Evolutionary conservation across 2,888 invertebrate species (phyloP).

Genomic region (Eueremaeus valkanovi): DNA sequence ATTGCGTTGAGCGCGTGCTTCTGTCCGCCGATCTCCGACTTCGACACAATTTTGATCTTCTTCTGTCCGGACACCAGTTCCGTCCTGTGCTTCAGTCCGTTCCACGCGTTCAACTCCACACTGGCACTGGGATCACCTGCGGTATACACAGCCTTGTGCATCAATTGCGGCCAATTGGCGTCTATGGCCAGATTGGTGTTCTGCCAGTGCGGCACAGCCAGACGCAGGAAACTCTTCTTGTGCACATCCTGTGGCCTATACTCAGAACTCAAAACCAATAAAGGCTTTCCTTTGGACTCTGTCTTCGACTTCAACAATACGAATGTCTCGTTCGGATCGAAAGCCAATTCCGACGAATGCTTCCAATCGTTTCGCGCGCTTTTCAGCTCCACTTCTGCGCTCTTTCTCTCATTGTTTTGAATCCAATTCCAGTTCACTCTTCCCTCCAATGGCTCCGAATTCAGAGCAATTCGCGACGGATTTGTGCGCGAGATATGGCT

Average conservation of each 20-base stretch:
- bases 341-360: background rate
- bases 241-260: no score
- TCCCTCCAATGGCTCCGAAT: constrained; percentile 19
- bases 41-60: background rate
- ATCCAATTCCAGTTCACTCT: background rate
- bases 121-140: no score
- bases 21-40: background rate
- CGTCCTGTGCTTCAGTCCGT: background rate
- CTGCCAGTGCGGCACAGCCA: no score
- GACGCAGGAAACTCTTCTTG: no score
- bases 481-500: background rate
- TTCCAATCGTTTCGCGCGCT: background rate
- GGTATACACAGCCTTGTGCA: no score
- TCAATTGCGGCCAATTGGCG: no score
- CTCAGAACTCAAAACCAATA: background rate
- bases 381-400: background rate
- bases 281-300: background rate
- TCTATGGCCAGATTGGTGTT: background rate
- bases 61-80: no score
- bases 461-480: background rate
- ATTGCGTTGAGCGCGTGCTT: background rate
- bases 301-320: background rate
- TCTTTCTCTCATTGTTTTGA: background rate
- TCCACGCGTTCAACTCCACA: background rate
- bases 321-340: background rate